Evolutionary conservation across 2,797 vertebrate genomes (phyloP).

Genomic region (Hoplostethus atlanticus): DNA sequence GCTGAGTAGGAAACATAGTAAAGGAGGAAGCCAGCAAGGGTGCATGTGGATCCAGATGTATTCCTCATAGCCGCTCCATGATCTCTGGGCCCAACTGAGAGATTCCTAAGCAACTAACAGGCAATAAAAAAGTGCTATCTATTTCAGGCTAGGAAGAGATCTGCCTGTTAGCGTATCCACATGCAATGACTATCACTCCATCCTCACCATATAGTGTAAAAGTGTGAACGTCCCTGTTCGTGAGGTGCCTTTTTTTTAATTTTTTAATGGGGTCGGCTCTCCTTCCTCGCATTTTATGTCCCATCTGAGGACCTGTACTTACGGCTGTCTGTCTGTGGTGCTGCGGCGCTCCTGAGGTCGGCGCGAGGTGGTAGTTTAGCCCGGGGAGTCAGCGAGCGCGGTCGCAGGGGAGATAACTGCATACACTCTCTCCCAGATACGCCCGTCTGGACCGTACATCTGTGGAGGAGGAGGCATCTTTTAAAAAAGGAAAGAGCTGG

Average conservation of each 20-base stretch:
- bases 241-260: constrained; percentile 29
- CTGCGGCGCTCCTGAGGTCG: constrained; percentile 78
- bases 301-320: constrained; percentile 72
- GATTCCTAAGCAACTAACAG: constrained; percentile 18
- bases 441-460: constrained; percentile 53
- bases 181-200: constrained; percentile 4
- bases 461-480: constrained; percentile 41
- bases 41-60: constrained; percentile 42
- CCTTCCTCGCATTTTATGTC: constrained; percentile 58
- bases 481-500: constrained; percentile 55
- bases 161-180: too few relatives aligned
- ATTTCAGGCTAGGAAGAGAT: constrained; percentile 34
- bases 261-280: constrained; percentile 69
- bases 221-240: constrained; percentile 25
- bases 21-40: constrained; percentile 2
- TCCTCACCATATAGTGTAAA: constrained; percentile 20
- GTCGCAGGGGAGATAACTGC: constrained; percentile 73
- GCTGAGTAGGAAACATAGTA: neutral
- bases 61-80: constrained; percentile 27
- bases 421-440: constrained; percentile 60
- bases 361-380: constrained; percentile 72
- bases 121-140: constrained; percentile 15
- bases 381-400: constrained; percentile 55
- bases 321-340: constrained; percentile 76
- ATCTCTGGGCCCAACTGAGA: constrained; percentile 17